Conservation (phyloP, 2,888 invertebrate genomes). For the Apodemia zela region DNA sequence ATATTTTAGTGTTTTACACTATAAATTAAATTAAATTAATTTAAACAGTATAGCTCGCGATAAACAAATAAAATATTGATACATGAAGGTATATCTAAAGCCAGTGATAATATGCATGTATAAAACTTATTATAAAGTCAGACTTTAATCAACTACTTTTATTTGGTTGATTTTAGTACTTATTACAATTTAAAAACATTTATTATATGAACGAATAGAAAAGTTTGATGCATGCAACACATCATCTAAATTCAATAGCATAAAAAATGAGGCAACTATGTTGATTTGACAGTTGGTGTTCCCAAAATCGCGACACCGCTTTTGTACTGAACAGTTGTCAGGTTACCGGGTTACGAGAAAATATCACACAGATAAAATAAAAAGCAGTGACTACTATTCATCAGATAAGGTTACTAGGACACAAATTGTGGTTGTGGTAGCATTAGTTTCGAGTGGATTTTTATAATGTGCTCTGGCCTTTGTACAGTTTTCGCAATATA, state of each 20-base stretch:
- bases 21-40: too few relatives aligned
- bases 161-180: too few relatives aligned
- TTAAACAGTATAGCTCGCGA: too few relatives aligned
- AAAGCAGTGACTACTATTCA: constrained; percentile 32
- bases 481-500: constrained; percentile 11
- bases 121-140: too few relatives aligned
- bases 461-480: constrained; percentile 8
- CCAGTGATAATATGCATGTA: too few relatives aligned
- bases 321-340: constrained; percentile 35
- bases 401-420: constrained; percentile 37
- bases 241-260: constrained; percentile 25
- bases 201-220: not conserved
- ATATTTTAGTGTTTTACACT: too few relatives aligned
- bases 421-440: constrained; percentile 29
- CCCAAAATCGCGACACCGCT: constrained; percentile 30
- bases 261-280: constrained; percentile 60
- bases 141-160: too few relatives aligned
- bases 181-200: too few relatives aligned
- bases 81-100: too few relatives aligned
- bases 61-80: too few relatives aligned
- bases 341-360: constrained; percentile 60
- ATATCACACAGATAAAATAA: constrained; percentile 40
- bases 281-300: constrained; percentile 35
- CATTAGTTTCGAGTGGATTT: constrained; percentile 2
- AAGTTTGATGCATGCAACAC: not conserved